phyloP scores from a whole-genome alignment of 2,888 invertebrate species.

The Amiota mariae region DNA sequence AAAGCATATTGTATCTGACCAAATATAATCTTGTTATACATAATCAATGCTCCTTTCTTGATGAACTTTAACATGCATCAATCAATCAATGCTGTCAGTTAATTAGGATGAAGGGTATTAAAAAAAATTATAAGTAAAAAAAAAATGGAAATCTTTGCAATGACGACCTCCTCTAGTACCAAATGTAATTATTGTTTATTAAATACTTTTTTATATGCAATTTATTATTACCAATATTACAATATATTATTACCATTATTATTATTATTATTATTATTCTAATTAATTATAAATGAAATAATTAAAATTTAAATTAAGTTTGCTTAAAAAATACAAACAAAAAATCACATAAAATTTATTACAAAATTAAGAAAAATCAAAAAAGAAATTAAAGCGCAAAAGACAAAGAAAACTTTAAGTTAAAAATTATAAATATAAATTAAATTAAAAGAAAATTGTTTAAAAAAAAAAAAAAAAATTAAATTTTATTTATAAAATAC shows the following conservation, averaged over 20 bases:
- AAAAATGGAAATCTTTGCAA: constrained; percentile 50
- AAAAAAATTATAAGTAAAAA: constrained; percentile 12
- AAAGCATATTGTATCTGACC: too few relatives aligned
- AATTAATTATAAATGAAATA: constrained; percentile 22
- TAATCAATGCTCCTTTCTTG: too few relatives aligned
- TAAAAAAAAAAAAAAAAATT: not conserved
- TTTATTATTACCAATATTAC: constrained; percentile 29
- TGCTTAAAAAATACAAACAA: not conserved
- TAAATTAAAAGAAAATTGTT: too few relatives aligned
- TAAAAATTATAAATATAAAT: too few relatives aligned
- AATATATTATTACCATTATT: not conserved
- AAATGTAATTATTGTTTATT: constrained; percentile 51
- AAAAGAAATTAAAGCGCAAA: constrained; percentile 44
- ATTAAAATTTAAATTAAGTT: constrained; percentile 21
- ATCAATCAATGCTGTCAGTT: too few relatives aligned
- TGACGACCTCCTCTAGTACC: constrained; percentile 51
- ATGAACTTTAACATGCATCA: too few relatives aligned
- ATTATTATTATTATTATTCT: not conserved
- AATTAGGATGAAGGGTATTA: too few relatives aligned
- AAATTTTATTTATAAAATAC: not conserved
- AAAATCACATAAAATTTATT: constrained; percentile 47
- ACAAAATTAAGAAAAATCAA: constrained; percentile 30
- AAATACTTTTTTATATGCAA: constrained; percentile 33
- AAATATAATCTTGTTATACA: too few relatives aligned
- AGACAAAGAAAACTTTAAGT: not conserved